phyloP scores from a whole-genome alignment of 2,888 invertebrate genomes.

The Rhagonycha lutea region DNA sequence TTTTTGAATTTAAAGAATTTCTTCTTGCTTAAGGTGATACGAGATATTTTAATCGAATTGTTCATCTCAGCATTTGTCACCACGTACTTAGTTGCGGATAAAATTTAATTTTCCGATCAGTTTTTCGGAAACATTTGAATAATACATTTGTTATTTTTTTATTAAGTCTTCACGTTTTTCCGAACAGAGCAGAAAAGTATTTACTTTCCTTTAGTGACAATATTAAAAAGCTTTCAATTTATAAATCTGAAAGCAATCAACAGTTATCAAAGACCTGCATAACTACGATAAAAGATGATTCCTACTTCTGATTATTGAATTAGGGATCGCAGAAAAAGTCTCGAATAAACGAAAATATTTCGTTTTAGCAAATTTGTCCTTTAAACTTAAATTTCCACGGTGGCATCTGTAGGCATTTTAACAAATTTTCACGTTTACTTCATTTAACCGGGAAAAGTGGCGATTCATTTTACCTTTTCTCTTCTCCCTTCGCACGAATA shows the following conservation, averaged over 20 bases:
- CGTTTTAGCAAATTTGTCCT: slow-evolving; percentile 24
- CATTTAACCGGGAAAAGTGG: slow-evolving; percentile 37
- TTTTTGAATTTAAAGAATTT: neutral
- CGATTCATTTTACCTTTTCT: slow-evolving; percentile 36
- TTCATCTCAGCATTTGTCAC: neutral
- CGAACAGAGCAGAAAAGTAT: neutral
- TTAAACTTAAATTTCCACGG: slow-evolving; percentile 25
- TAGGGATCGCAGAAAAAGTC: slow-evolving; percentile 20
- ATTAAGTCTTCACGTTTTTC: neutral
- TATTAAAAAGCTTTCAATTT: neutral
- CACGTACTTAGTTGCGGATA: neutral
- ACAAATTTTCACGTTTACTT: slow-evolving; percentile 42
- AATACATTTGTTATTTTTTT: neutral
- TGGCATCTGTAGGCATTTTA: slow-evolving; percentile 38
- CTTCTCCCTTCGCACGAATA: slow-evolving; percentile 5
- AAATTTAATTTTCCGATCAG: neutral
- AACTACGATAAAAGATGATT: slow-evolving; percentile 22
- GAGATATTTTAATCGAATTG: neutral
- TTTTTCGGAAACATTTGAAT: neutral
- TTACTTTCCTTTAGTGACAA: neutral
- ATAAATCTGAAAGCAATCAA: slow-evolving; percentile 5
- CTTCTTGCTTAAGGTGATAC: neutral
- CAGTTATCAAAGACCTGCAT: slow-evolving; percentile 9
- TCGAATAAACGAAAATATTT: slow-evolving; percentile 25
- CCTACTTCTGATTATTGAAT: slow-evolving; percentile 23